Evolutionary conservation across 2,113 vertebrate species (phyloP).

Genomic region (Boulengeromyrus knoepffleri): DNA sequence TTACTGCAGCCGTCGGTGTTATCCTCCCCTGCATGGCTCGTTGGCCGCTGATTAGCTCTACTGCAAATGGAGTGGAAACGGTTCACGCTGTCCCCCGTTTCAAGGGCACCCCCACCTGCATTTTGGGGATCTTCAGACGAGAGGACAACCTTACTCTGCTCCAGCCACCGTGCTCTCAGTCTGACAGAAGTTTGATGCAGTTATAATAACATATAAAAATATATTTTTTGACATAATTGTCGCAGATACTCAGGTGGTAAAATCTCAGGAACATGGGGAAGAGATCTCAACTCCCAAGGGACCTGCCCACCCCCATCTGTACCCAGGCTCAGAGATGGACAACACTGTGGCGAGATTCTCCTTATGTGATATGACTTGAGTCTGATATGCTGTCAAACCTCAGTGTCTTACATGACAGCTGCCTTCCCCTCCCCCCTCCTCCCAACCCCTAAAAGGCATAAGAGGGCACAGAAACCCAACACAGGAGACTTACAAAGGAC

Average conservation of each 20-base stretch:
- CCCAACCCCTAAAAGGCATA: neutral
- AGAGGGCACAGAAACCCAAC: neutral
- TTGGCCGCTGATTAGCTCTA: slow-evolving; percentile 49
- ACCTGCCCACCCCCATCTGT: neutral
- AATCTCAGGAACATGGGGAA: neutral
- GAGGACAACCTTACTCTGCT: neutral
- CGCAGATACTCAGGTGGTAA: neutral
- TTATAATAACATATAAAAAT: neutral
- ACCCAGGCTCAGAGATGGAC: neutral
- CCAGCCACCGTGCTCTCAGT: neutral
- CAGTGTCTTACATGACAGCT: neutral
- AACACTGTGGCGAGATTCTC: neutral
- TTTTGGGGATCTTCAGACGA: slow-evolving; percentile 1
- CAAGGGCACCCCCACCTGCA: slow-evolving; percentile 28
- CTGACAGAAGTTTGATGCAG: neutral
- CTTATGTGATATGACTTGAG: neutral
- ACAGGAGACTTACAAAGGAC: neutral
- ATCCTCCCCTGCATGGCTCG: slow-evolving; percentile 53
- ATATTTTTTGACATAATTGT: neutral
- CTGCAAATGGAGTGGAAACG: slow-evolving; percentile 53
- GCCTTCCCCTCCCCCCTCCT: neutral
- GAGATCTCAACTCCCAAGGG: neutral
- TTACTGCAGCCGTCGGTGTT: slow-evolving; percentile 53
- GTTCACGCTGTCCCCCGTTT: slow-evolving; percentile 35
- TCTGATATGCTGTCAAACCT: neutral